These are phyloP conservation scores for Scaptomyza montana DNA, from an alignment of 1,140 invertebrate species.

Conservation along the genomic window DNA sequence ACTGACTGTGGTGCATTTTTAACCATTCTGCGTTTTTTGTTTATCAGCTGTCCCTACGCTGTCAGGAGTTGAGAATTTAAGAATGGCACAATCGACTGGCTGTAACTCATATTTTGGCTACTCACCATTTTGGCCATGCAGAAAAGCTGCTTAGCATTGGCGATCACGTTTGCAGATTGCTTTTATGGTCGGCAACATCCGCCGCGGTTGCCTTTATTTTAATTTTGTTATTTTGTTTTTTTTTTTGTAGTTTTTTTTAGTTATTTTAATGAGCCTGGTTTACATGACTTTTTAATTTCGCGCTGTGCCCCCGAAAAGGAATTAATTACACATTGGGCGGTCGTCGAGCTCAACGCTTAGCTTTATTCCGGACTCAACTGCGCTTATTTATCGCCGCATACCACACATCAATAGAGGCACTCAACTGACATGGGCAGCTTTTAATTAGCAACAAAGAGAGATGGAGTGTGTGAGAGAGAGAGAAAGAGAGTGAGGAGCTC, in stretches of 20 bases:
- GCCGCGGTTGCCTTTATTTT: not conserved
- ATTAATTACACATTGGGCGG: constrained; percentile 83
- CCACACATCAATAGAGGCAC: constrained; percentile 71
- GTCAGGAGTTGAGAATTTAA: constrained; percentile 2
- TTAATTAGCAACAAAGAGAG: constrained; percentile 65
- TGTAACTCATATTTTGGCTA: constrained; percentile 63
- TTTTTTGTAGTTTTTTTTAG: constrained; percentile 41
- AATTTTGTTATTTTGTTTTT: constrained; percentile 3
- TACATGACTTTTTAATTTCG: constrained; percentile 84
- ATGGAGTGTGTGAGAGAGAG: constrained; percentile 1
- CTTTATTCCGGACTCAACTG: not conserved
- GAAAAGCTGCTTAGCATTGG: constrained; percentile 64
- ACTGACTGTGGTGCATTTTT: constrained; percentile 7
- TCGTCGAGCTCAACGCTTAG: constrained; percentile 52
- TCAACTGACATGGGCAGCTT: constrained; percentile 79
- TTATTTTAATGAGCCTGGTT: constrained; percentile 84
- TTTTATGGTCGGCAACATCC: constrained; percentile 22
- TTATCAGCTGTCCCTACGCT: constrained; percentile 40
- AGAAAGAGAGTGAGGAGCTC: not conserved
- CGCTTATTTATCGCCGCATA: constrained; percentile 75
- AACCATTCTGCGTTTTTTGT: not conserved
- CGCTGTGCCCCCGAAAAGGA: constrained; percentile 77
- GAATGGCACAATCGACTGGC: constrained; percentile 1
- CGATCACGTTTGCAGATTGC: constrained; percentile 43
- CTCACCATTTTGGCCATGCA: constrained; percentile 44